Base-by-base conservation (phyloP, 2,113 vertebrate species). In the Polyodon spathula region DNA sequence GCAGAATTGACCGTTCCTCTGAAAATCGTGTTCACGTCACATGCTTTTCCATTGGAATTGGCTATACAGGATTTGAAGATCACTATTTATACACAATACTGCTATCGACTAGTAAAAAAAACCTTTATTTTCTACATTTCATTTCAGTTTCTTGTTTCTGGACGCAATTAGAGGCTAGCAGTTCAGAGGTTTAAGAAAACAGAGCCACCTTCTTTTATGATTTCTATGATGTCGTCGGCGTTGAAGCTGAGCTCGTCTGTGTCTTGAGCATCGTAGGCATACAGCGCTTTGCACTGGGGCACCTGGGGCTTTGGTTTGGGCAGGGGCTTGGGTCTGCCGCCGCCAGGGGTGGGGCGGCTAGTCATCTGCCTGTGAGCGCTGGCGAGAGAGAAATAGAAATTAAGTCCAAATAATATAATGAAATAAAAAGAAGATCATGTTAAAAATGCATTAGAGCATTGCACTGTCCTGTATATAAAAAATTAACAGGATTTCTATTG, bases 221-320 rank as follows among this genome's bases (percentile, higher is more conserved):
- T 90, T 27, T 99, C 95, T 0, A 99, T 99, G n/a, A 97, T 0
- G 0, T 99, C 95, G 0, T 91, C 90, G 62, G 95, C 92, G 0
- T 99, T 99, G 73, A 99, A 99, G 81, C 96, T 99, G 57, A 99
- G 96, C 78, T 99, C 96, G 0, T 99, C 96, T 0, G 96, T 99
- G 86, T 99, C 96, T 81, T 99, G 96, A 70, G 96, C 96, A 0
- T 99, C 96, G 0, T 99, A 99, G 39, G 95, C 95, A 0, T 97
- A 99, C 62, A 98, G 73, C 1, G 95, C 96, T 66, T 87, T 92
- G 83, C 96, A 98, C 81, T 98, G 95, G 0, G 93, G 96, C 54
- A 98, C 92, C 77, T 94, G 92, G 27, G 95, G 95, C 79, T 97
- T 98, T 8, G 96, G 96, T 67, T 97, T 98, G 39, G 96, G 94